Base-by-base conservation (phyloP, 2,113 vertebrate genomes). In the Otolemur garnettii region DNA sequence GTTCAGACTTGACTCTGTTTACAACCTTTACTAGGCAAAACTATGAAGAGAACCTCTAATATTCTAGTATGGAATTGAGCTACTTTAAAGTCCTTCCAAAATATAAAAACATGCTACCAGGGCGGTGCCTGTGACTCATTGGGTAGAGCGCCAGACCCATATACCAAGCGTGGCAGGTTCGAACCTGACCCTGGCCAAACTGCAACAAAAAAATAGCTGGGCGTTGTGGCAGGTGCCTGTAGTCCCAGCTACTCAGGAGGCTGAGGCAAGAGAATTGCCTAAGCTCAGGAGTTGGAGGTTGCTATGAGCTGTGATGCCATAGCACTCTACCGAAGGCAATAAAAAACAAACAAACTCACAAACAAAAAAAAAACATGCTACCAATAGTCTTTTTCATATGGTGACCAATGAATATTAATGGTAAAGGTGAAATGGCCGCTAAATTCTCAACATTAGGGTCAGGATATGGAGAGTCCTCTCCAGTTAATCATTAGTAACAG, bases 401-500 rank as follows among this genome's bases (percentile, higher is more conserved):
- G 30, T 90, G 35, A 57, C 28, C 38, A 94, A 92, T 57, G 82
- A 75, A 55, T 74, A 71, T 53, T 82, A 90, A 66, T 55, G 28
- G 78, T 66, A 93, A 82, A 77, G 53, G 55, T 92, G 30, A 86
- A 93, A 89, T 15, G 80, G 7, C 35, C 93, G 80, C 45, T 78
- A 3, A 94, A 78, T 62, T 45, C 75, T 90, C 80, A 74, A 10
- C 50, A 68, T 78, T 33, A 94, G 24, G 18, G 19, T 79, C 66
- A 92, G 80, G 82, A 82, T 78, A 82, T 1, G 42, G 64, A 91
- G 19, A 87, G 18, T 69, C 45, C 38, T 94, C 85, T 72, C 28
- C 35, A 87, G 57, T n/a, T 84, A 88, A 95, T 88, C 17, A 91
- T 55, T 15, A 84, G 45, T 81, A 88, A 95, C 42, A 62, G 26